phyloP scores from a whole-genome alignment of 2,888 invertebrate species.

The Hofmannophila pseudospretella region DNA sequence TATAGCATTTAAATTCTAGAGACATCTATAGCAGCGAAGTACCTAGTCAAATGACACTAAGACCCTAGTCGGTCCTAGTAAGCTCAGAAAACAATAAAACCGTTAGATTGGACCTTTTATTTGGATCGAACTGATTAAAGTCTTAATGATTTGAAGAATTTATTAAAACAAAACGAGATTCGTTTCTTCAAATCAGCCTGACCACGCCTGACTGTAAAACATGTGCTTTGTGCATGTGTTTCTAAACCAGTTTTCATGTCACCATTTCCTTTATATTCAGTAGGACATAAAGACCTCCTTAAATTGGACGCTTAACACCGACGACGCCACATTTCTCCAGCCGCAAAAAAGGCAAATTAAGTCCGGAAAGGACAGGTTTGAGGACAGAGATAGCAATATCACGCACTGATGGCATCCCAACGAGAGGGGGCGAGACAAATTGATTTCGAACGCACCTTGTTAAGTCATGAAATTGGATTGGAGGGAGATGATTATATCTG shows the following conservation, averaged over 20 bases:
- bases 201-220: too few species aligned
- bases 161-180: too few species aligned
- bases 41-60: too few species aligned
- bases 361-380: slow-evolving; percentile 56
- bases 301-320: slow-evolving; percentile 22
- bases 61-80: too few species aligned
- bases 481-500: slow-evolving; percentile 40
- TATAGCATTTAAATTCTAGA: too few species aligned
- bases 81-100: too few species aligned
- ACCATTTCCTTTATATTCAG: slow-evolving; percentile 3
- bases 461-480: slow-evolving; percentile 50
- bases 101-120: too few species aligned
- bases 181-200: too few species aligned
- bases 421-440: slow-evolving; percentile 63
- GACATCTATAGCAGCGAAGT: too few species aligned
- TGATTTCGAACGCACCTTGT: slow-evolving; percentile 47
- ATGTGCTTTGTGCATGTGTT: slow-evolving; percentile 6
- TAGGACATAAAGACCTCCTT: slow-evolving; percentile 8
- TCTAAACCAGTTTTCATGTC: slow-evolving; percentile 1
- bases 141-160: too few species aligned
- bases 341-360: slow-evolving; percentile 55
- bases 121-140: too few species aligned
- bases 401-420: slow-evolving; percentile 35
- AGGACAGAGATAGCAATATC: slow-evolving; percentile 43
- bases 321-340: slow-evolving; percentile 31